Conservation (phyloP, 1,140 invertebrate genomes). For the Hyposmocoma kahamanoa region DNA sequence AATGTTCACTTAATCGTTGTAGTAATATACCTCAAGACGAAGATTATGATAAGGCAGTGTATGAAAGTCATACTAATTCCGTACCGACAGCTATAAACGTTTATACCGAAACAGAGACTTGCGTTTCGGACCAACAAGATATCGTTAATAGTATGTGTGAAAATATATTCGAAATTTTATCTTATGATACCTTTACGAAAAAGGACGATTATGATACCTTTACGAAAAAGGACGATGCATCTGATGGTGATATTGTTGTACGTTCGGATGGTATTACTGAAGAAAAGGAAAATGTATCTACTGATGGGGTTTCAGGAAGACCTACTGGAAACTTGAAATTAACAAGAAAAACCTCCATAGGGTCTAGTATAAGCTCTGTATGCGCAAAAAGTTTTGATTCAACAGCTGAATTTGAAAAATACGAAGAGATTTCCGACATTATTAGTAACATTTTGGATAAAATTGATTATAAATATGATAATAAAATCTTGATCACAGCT, state of each 20-base stretch:
- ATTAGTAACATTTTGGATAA: slow-evolving; percentile 30
- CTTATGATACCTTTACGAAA: neutral
- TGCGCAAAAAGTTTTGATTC: slow-evolving; percentile 45
- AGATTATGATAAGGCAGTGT: slow-evolving; percentile 3
- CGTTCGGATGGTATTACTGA: neutral
- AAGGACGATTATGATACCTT: too few relatives aligned
- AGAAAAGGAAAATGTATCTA: too few relatives aligned
- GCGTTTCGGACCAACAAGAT: neutral
- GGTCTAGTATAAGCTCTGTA: slow-evolving; percentile 19
- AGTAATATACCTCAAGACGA: slow-evolving; percentile 4
- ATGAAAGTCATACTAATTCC: slow-evolving; percentile 1
- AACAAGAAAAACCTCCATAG: neutral
- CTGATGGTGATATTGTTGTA: neutral
- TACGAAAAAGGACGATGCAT: neutral
- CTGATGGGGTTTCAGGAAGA: too few relatives aligned
- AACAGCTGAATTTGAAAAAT: slow-evolving; percentile 56
- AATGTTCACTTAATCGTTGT: neutral
- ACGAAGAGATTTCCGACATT: slow-evolving; percentile 47
- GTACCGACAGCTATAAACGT: slow-evolving; percentile 6
- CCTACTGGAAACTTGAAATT: too few relatives aligned
- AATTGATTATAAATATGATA: slow-evolving; percentile 23
- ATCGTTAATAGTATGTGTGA: slow-evolving; percentile 8
- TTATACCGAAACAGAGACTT: neutral
- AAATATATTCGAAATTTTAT: slow-evolving; percentile 1
- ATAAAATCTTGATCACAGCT: neutral